These are phyloP conservation scores for Omphaloscelis lunosa DNA, from an alignment of 2,888 invertebrate genomes.

Conservation along the genomic window DNA sequence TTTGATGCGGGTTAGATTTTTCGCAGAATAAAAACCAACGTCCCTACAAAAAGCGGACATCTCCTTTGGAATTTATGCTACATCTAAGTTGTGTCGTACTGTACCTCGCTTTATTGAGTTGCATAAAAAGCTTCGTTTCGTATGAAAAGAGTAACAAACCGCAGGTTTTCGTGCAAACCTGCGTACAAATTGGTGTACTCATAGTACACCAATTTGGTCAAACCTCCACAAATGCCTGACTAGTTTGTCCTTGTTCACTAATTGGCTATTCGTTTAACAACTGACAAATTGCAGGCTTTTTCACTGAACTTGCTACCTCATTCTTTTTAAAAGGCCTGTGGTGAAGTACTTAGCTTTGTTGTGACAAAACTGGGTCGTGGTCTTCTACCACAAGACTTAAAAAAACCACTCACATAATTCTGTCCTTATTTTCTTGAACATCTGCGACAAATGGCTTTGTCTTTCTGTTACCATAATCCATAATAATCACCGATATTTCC, in stretches of 20 bases:
- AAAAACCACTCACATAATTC: background rate
- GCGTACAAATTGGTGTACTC: too few relatives aligned
- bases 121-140: background rate
- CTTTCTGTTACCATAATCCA: background rate
- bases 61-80: too few relatives aligned
- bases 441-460: background rate
- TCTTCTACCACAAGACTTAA: too few relatives aligned
- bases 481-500: background rate
- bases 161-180: constrained; percentile 20
- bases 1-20: too few relatives aligned
- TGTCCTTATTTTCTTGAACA: background rate
- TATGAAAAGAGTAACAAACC: constrained; percentile 15
- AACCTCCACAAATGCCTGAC: background rate
- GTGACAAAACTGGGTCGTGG: background rate
- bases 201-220: background rate
- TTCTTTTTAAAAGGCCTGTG: background rate
- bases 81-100: too few relatives aligned
- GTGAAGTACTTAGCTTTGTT: background rate
- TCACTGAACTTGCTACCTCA: constrained; percentile 11
- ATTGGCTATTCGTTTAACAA: background rate
- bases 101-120: background rate
- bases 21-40: too few relatives aligned
- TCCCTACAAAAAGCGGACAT: too few relatives aligned
- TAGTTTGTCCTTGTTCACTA: background rate
- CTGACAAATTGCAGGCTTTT: constrained; percentile 3